Evolutionary conservation across 2,113 vertebrate genomes (phyloP), one percentile per base, ranked within the genome.

Genomic region (Tetraodon nigroviridis): DNA sequence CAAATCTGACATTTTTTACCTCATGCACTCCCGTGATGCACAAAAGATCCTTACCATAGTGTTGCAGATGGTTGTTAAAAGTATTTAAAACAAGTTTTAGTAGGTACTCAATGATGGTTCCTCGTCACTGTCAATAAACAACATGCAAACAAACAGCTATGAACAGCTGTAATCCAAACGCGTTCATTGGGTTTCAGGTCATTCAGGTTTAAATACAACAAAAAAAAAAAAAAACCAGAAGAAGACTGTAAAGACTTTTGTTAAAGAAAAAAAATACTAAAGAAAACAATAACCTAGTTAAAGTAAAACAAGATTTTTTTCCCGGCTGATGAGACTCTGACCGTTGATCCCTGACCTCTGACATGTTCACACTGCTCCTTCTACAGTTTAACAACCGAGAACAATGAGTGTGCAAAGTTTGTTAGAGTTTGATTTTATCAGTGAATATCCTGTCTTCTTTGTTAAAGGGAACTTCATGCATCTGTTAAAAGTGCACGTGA

Each of bases 331-430:
- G 74, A 82, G 73, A 73, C 72, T 80, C 69, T 76, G 76, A 84
- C 58, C 70, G 63, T 70, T 87, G 76, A 87, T 71, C 82, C 80
- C 83, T 84, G 84, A 87, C 83, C 81, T 86, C 82, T 80, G 75
- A 69, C 64, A 67, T 62, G 58, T 61, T 57, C 50, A 73, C 21
- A 64, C 50, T 67, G 64, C 72, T 71, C 65, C 63, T 67, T 63
- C 78, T 47, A 73, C 44, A 70, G 80, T 70, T 76, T 73, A 87
- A 86, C 78, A 86, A 82, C 75, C 73, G 53, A 51, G 58, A 75
- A 45, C 16, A 45, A 63, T 54, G 50, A 76, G 70, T 52, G 22
- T 73, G 67, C 22, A 75, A 64, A 80, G 51, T 42, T 55, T 40
- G 24, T 73, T 68, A 37, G 64, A 22, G 24, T 71, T 69, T 68